Base-by-base conservation (phyloP, 2,888 invertebrate genomes). In the Sialis lutaria region DNA sequence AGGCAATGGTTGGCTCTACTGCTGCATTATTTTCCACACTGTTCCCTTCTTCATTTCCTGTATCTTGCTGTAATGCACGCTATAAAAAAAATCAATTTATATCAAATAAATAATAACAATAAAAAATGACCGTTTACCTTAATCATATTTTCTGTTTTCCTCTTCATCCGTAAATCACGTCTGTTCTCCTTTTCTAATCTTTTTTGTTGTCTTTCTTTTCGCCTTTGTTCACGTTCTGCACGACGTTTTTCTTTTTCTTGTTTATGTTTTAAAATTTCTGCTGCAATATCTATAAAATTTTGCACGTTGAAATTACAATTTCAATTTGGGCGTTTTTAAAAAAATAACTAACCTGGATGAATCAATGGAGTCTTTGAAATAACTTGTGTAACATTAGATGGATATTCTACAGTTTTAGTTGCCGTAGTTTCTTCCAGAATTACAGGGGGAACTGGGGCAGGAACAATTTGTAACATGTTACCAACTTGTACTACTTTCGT, bases 401-500 rank as follows among this genome's bases (percentile, higher is more conserved):
- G 40, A 10, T 35, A n/a, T n/a, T 9, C 35, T 35, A 35, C 35
- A 35, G 2, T 22, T 22, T 22, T 22, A 22, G 22, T 22, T 22
- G 22, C 22, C 4, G 22, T 4, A 22, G 2, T 2, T 22, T 22
- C 22, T 22, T 22, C 22, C 22, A 22, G 22, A 22, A 22, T 22
- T 22, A 22, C 22, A 22, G 37, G 6, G 40, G 47, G 34, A 52
- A 53, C 12, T 64, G 73, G 73, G 22, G 64, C 67, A 2, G 75
- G 75, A 5, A 75, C 70, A 6, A 75, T 74, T 61, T 75, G 73
- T 34, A 75, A 59, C 51, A 74, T 69, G 53, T 75, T 75, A 12
- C 75, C 76, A 35, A 75, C 70, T 67, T 75, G 64, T 9, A 67
- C 52, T 22, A 64, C 57, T 52, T 58, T 56, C 48, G 52, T 44